Conservation (phyloP, 2,888 invertebrate species). For the Lydus trimaculatus region DNA sequence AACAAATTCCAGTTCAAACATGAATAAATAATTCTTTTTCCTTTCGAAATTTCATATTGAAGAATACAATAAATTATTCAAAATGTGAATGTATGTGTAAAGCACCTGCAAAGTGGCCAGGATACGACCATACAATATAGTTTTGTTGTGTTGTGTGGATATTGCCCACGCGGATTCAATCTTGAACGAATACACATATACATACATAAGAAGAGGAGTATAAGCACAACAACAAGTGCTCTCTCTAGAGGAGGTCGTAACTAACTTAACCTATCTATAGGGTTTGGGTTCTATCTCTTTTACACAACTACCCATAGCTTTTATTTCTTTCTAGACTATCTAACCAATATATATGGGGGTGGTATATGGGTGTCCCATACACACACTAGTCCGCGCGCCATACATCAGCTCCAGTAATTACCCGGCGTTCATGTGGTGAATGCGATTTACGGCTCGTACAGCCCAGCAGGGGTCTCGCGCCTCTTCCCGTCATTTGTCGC, state of each 20-base stretch:
- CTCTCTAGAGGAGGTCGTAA: conserved; percentile 5
- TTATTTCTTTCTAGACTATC: background rate
- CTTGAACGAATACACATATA: conserved; percentile 1
- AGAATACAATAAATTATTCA: background rate
- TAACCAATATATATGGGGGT: conserved; percentile 40
- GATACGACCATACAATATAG: conserved; percentile 8
- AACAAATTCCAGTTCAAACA: background rate
- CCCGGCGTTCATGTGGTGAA: conserved; percentile 49
- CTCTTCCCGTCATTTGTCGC: conserved; percentile 53
- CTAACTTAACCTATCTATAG: background rate
- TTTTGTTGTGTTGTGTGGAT: conserved; percentile 5
- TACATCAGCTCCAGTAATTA: conserved; percentile 55
- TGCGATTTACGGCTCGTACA: conserved; percentile 49
- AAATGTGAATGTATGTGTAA: conserved; percentile 11
- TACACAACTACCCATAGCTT: background rate
- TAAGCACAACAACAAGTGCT: conserved; percentile 4
- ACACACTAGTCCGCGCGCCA: conserved; percentile 46
- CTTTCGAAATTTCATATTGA: background rate
- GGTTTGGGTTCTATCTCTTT: background rate
- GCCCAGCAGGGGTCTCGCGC: conserved; percentile 51
- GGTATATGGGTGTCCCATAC: conserved; percentile 37
- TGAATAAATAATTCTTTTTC: background rate
- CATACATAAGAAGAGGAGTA: background rate
- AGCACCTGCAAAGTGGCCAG: conserved; percentile 11
- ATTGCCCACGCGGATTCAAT: conserved; percentile 9